Base-by-base conservation (phyloP, 2,888 invertebrate genomes). In the Chorisops tibialis region DNA sequence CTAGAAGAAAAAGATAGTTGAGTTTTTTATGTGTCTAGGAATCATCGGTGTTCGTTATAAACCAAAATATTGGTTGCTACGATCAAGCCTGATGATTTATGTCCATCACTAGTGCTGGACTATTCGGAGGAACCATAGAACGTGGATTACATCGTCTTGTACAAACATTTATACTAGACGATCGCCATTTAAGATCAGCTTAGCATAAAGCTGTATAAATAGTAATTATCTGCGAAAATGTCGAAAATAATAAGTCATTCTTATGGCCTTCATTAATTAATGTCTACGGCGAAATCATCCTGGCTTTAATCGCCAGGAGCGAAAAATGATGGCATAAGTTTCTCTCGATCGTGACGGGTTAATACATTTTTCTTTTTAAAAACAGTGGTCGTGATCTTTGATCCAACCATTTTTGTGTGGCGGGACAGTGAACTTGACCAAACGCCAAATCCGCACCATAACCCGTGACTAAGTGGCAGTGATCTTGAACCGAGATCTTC, bases 251-350 rank as follows among this genome's bases (percentile, higher is more conserved):
- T 52, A 52, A 37, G 52, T 52, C 21, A 21, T 37, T 52, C 14
- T 52, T 18, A 52, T 52, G 52, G 14, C 14, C 21, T 52, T 21
- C 38, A 52, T 52, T 52, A 52, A 52, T 52, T 38, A 52, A n/a
- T 19, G 38, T 19, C 21, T 11, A 38, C 11, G 21, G 21, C 4
- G 21, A 52, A 38, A 52, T 5, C 7, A 30, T 30, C 30, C 9
- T 30, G 30, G n/a, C n/a, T n/a, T 35, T 38, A n/a, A 38, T n/a
- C 9, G 21, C 38, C 52, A 45, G 16, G 12, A 14, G 52, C 52
- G 11, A 18, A 52, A 18, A 21, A 52, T 39, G 5, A 30, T 30
- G 30, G 30, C 30, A 30, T 30, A 30, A 30, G 30, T 30, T 38
- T 37, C 30, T n/a, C n/a, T 21, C 19, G 12, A 52, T n/a, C 14